phyloP scores from a whole-genome alignment of 2,113 vertebrate genomes.

The Oreotrochilus melanogaster region DNA sequence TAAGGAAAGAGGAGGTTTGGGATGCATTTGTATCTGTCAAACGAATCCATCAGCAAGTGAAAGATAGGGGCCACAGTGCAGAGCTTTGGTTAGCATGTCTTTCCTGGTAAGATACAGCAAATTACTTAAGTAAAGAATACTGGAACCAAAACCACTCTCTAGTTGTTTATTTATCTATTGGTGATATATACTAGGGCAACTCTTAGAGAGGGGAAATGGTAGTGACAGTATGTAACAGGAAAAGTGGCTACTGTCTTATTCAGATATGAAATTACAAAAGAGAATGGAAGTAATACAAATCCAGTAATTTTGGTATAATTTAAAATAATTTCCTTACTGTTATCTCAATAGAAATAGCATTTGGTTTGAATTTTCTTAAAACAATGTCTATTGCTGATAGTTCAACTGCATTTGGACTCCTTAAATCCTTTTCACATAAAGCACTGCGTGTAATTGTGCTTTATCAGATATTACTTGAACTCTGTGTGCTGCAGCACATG shows the following conservation, averaged over 20 bases:
- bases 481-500: neutral
- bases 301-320: neutral
- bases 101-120: neutral
- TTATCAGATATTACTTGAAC: neutral
- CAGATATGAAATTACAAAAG: neutral
- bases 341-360: neutral
- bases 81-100: neutral
- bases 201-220: neutral
- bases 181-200: neutral
- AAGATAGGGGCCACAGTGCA: neutral
- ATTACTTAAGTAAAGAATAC: neutral
- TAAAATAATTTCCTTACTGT: neutral
- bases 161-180: neutral
- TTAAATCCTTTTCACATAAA: neutral
- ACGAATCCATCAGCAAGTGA: neutral
- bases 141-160: neutral
- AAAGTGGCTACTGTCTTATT: neutral
- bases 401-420: neutral
- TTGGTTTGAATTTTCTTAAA: neutral
- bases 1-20: neutral
- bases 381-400: neutral
- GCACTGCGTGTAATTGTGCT: neutral
- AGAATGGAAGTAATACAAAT: neutral
- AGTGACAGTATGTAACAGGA: neutral
- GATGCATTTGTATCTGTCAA: neutral